phyloP scores from a whole-genome alignment of 2,888 invertebrate genomes.

The Eubasilissa splendida region DNA sequence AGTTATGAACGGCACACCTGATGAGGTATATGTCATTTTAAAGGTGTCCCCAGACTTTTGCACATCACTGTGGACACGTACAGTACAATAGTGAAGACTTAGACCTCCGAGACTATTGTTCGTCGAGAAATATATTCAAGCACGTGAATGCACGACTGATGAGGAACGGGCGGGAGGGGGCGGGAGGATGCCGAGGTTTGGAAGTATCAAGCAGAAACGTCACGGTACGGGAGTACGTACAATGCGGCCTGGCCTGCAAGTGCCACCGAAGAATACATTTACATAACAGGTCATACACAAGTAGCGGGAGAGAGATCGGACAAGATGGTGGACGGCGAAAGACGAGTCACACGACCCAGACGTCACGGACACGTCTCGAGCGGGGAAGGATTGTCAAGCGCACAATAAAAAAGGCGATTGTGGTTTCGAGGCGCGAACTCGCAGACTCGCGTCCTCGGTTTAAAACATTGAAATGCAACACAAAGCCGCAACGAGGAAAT shows the following conservation, averaged over 20 bases:
- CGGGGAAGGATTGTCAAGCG: not conserved
- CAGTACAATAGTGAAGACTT: no score
- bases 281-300: slow-evolving; percentile 48
- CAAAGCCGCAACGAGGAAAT: no score
- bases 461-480: no score
- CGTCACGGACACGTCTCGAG: not conserved
- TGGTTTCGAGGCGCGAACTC: no score
- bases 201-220: slow-evolving; percentile 23
- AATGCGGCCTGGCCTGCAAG: slow-evolving; percentile 33
- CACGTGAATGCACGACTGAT: slow-evolving; percentile 27
- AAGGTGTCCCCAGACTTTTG: no score
- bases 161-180: not conserved
- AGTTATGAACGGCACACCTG: no score
- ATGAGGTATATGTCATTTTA: no score
- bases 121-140: not conserved
- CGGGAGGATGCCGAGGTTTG: not conserved
- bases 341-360: not conserved
- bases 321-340: not conserved
- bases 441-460: no score
- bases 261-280: slow-evolving; percentile 44
- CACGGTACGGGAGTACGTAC: slow-evolving; percentile 29
- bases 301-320: slow-evolving; percentile 28
- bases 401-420: no score
- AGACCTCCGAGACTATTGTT: no score
- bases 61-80: no score